Evolutionary conservation across 2,797 vertebrate species (phyloP).

Genomic region (Oreortyx pictus): DNA sequence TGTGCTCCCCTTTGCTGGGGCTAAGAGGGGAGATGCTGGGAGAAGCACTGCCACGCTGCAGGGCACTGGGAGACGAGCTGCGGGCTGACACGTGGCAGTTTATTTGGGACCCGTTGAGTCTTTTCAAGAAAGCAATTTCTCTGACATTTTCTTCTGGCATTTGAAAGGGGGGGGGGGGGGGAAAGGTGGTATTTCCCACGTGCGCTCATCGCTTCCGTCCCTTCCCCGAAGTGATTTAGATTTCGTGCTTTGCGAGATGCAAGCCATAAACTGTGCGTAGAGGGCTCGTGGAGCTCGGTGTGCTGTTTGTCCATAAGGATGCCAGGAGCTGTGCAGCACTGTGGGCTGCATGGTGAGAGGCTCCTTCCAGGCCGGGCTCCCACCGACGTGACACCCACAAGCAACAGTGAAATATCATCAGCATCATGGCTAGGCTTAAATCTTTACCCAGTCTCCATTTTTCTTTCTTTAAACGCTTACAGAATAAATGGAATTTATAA

Average conservation of each 20-base stretch:
- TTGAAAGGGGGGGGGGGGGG: slow-evolving; percentile 43
- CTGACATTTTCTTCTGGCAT: slow-evolving; percentile 82
- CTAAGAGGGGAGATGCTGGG: not conserved
- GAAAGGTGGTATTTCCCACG: not conserved
- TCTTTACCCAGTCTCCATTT: slow-evolving; percentile 70
- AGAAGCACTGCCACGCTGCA: not conserved
- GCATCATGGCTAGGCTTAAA: slow-evolving; percentile 55
- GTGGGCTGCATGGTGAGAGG: not conserved
- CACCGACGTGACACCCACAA: not conserved
- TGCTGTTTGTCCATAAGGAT: not conserved
- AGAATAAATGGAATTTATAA: slow-evolving; percentile 81
- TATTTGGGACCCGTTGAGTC: slow-evolving; percentile 69
- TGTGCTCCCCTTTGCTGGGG: not conserved
- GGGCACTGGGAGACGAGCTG: not conserved
- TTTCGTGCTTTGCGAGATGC: not conserved
- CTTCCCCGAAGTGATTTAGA: slow-evolving; percentile 1
- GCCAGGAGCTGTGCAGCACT: rapidly evolving
- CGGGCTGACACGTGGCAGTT: slow-evolving; percentile 58
- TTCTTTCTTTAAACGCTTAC: slow-evolving; percentile 78
- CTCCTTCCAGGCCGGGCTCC: not conserved
- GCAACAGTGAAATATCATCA: slow-evolving; percentile 58
- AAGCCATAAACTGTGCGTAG: not conserved
- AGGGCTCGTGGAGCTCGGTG: not conserved
- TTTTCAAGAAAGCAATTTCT: slow-evolving; percentile 77
- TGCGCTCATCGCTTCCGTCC: not conserved